These are phyloP conservation scores for Rhinogobius similis DNA, from an alignment of 2,113 vertebrate species.

Conservation along the genomic window DNA sequence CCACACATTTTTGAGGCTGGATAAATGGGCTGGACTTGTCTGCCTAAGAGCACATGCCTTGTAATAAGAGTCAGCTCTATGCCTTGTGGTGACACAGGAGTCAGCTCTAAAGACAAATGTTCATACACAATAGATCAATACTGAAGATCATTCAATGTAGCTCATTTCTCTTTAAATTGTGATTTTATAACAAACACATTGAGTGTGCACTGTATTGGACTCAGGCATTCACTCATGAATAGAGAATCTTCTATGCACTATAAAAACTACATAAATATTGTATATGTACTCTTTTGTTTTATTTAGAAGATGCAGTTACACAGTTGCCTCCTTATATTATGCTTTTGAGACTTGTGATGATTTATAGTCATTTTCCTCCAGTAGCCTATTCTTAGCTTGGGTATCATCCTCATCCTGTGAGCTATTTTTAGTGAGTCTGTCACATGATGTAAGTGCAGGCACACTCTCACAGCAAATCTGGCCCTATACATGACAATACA, in stretches of 20 bases:
- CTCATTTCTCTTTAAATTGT: background rate
- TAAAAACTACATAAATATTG: background rate
- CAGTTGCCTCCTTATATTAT: constrained; percentile 10
- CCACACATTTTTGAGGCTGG: constrained; percentile 17
- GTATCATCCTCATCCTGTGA: constrained; percentile 58
- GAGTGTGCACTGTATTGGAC: background rate
- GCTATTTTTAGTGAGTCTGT: constrained; percentile 62
- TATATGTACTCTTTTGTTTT: background rate
- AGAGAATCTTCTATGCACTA: background rate
- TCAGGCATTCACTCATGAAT: background rate
- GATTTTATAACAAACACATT: background rate
- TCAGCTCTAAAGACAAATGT: background rate
- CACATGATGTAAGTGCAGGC: constrained; percentile 49
- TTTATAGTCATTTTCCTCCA: constrained; percentile 43
- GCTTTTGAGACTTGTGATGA: constrained; percentile 34
- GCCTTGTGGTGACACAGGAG: constrained; percentile 19
- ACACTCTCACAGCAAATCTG: constrained; percentile 50
- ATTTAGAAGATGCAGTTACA: background rate
- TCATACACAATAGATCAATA: background rate
- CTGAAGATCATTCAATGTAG: background rate
- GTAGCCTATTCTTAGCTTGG: constrained; percentile 58
- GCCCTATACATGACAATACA: constrained; percentile 30
- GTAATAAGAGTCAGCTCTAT: constrained; percentile 3
- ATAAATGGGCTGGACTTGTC: constrained; percentile 39
- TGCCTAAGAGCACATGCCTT: constrained; percentile 36